Evolutionary conservation across 2,113 vertebrate genomes (phyloP), one percentile per base, ranked within the genome.

Genomic region (Poeciliopsis occidentalis): DNA sequence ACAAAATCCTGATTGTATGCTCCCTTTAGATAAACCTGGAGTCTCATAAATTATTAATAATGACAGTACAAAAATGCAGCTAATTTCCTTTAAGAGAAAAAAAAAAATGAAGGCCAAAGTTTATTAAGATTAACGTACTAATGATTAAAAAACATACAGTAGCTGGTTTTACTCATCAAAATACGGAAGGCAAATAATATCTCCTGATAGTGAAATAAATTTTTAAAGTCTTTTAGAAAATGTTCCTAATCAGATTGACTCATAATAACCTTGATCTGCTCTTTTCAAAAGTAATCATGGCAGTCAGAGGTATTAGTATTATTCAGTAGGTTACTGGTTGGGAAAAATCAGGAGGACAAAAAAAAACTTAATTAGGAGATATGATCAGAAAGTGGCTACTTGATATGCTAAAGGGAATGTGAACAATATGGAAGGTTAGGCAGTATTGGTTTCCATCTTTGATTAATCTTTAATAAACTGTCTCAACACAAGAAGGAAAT

Each of bases 241-340:
- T 74, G 70, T 68, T 37, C 78, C 26, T 13, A 60, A 78, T 78
- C 67, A 81, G 71, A 78, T 12, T 39, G 61, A 80, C 68, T 67
- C 24, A 15, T 65, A 32, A 75, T 51, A 29, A 17, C 64, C 65
- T 67, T 22, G 3, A 65, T 69, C 51, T 75, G 74, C 70, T 71
- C 70, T 12, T 72, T 78, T 78, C 71, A 72, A n/a, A 65, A 47
- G 64, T 47, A 72, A 72, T 73, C 75, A 83, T 76, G 4, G 79
- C 57, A 74, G 64, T 75, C 60, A 19, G 70, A 8, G 47, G 39
- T 73, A 77, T 74, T 41, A 8, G 22, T 57, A 68, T 74, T 17
- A 70, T 26, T 15, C 64, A 63, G 62, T 13, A 2, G 17, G 15
- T 12, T 39, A 67, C 31, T 22, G n/a, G 5, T 76, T 31, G 34